Conservation (phyloP, 2,797 vertebrate genomes). For the Enteromius radiatus region DNA sequence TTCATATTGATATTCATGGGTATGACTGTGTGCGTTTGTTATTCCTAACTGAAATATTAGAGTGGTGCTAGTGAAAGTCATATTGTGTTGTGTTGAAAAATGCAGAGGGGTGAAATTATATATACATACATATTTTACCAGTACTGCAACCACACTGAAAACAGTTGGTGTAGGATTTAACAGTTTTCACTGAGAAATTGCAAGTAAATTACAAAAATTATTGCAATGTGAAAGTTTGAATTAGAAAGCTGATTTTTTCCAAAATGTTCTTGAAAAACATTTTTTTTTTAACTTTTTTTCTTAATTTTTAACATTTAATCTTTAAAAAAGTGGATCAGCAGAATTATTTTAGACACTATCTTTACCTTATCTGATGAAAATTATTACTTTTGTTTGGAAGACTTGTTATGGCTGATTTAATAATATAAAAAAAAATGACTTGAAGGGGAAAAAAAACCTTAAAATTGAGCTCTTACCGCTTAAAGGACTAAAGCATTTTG, state of each 20-base stretch:
- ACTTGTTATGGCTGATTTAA: neutral
- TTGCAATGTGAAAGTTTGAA: neutral
- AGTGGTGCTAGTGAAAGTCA: neutral
- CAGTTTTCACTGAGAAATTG: neutral
- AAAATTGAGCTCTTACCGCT: neutral
- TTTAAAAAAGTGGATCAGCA: neutral
- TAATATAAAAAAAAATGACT: neutral
- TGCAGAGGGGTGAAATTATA: neutral
- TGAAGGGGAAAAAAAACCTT: neutral
- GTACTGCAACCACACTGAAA: neutral
- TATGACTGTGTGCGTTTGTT: neutral
- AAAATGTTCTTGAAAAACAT: neutral
- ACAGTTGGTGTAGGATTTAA: neutral
- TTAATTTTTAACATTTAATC: neutral
- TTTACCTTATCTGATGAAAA: neutral
- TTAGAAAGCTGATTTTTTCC: neutral
- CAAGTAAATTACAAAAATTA: neutral
- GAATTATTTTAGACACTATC: neutral
- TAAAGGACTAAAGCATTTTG: neutral
- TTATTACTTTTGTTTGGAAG: neutral
- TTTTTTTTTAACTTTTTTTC: neutral
- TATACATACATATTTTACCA: no score
- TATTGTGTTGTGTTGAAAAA: neutral
- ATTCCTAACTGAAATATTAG: neutral
- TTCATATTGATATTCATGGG: neutral